Base-by-base conservation (phyloP, 2,888 invertebrate species). In the Aspidapion aeneum region DNA sequence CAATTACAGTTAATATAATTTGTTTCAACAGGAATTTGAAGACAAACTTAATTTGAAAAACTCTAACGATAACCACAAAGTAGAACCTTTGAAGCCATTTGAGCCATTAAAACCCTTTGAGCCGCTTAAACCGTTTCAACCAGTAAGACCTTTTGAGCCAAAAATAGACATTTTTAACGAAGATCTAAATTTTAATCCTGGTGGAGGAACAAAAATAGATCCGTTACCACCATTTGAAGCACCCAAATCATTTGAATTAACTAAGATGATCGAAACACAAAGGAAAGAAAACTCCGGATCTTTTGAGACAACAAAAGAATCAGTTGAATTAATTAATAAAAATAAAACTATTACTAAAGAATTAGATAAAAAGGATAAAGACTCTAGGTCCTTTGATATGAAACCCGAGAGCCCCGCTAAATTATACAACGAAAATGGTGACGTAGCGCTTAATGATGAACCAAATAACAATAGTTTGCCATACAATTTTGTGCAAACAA, bases 181-280 rank as follows among this genome's bases (percentile, higher is more conserved):
- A 7, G 12, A 12, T 35, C 3, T 35, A 35, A 35, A 35, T 35
- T 35, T 12, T 35, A 35, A n/a, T n/a, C n/a, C n/a, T n/a, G n/a
- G n/a, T n/a, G n/a, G 35, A 35, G 35, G 12, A 7, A 7, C 35
- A 35, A 35, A 35, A 35, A 12, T 35, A 3, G 12, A 35, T 12
- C 77, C 77, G 1, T 66, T 77, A 51, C 65, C 74, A 63, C 75
- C 77, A 7, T 77, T 79, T 55, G 78, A 78, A 58, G 70, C 75
- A 3, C 75, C 75, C 3, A 77, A 75, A 69, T 76, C 78, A 2
- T 76, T 78, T 62, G 77, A 78, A 63, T 62, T 77, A n/a, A 73
- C 75, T 1, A 76, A 76, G 63, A 71, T 77, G 67, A 66, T 77
- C 1, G 72, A 73, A 58, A 55, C 61, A 1, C 56, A 61, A 21